phyloP scores from a whole-genome alignment of 2,113 vertebrate genomes.

The Oreochromis spilurus region DNA sequence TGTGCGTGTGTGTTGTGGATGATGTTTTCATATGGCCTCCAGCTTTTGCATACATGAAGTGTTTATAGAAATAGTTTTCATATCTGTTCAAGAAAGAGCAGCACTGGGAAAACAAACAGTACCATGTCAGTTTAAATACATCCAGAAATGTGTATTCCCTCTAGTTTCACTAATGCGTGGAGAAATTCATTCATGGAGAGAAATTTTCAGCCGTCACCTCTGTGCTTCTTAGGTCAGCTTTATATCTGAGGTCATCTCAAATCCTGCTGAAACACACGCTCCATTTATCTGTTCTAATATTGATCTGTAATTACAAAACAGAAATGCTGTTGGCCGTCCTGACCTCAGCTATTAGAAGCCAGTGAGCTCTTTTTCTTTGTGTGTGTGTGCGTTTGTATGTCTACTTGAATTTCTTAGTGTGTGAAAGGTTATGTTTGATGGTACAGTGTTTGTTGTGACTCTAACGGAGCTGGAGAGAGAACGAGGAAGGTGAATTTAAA shows the following conservation, averaged over 20 bases:
- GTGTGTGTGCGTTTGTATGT: neutral
- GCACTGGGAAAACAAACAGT: neutral
- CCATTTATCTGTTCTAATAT: neutral
- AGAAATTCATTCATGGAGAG: neutral
- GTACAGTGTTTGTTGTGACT: neutral
- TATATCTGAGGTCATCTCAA: neutral
- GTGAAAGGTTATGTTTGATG: neutral
- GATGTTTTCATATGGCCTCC: neutral
- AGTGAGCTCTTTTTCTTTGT: no score
- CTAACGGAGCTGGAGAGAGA: neutral
- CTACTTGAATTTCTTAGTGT: neutral
- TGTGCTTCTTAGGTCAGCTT: neutral
- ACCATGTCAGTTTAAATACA: neutral
- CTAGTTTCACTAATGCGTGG: fast-evolving
- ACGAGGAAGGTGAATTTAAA: neutral
- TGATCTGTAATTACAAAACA: constrained; percentile 7
- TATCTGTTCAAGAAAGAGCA: neutral
- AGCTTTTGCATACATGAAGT: neutral
- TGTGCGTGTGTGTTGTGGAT: neutral
- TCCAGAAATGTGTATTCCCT: neutral
- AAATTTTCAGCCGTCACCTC: neutral
- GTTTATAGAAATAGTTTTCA: neutral
- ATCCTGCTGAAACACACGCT: neutral
- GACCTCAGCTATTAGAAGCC: neutral
- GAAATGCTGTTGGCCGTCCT: neutral